Evolutionary conservation across 1,140 invertebrate genomes (phyloP).

Genomic region (Cecropterus lyciades): DNA sequence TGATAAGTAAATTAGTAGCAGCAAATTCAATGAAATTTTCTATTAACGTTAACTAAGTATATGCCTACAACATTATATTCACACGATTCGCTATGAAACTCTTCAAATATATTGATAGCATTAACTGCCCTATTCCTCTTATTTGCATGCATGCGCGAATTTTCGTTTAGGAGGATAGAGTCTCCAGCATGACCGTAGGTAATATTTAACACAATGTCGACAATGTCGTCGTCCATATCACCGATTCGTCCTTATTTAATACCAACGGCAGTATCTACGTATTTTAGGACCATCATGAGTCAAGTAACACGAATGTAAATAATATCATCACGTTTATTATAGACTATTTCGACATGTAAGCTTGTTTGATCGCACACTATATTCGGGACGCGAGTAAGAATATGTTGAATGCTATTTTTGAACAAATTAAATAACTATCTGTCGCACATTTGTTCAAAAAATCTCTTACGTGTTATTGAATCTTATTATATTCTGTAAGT

Average conservation of each 20-base stretch:
- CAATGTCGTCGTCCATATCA: slow-evolving; percentile 18
- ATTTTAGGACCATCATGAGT: slow-evolving; percentile 16
- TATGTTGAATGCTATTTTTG: too few species aligned
- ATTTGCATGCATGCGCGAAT: slow-evolving; percentile 33
- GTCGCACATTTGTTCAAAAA: too few species aligned
- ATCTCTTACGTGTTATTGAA: too few species aligned
- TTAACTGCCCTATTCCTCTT: slow-evolving; percentile 7
- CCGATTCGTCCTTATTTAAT: slow-evolving; percentile 15
- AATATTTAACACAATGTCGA: slow-evolving; percentile 17
- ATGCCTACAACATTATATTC: slow-evolving; percentile 12
- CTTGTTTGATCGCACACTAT: not conserved
- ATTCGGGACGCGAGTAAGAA: too few species aligned
- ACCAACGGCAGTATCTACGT: slow-evolving; percentile 9
- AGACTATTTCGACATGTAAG: slow-evolving; percentile 22
- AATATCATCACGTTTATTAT: slow-evolving; percentile 3
- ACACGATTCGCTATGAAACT: not conserved
- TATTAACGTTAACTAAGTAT: not conserved
- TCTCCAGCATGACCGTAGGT: slow-evolving; percentile 22
- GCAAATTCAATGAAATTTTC: not conserved
- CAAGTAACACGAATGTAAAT: slow-evolving; percentile 6
- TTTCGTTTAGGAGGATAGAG: not conserved
- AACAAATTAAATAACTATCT: too few species aligned
- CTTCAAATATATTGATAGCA: slow-evolving; percentile 12
- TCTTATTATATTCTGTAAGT: too few species aligned
- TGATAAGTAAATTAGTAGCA: not conserved